phyloP scores from a whole-genome alignment of 2,113 vertebrate genomes.

The Nothocercus nigrocapillus region DNA sequence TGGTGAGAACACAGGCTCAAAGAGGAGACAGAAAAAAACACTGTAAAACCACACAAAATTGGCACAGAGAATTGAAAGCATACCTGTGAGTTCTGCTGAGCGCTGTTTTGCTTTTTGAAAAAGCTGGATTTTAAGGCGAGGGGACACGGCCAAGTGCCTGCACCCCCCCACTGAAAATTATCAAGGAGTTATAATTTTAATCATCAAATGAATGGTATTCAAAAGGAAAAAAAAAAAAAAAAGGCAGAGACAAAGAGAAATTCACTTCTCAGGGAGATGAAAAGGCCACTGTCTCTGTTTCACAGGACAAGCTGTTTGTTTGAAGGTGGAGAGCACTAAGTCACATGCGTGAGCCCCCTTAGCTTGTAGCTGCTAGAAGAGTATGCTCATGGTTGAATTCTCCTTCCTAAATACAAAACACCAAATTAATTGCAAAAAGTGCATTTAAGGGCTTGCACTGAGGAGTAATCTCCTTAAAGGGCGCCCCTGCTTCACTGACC shows the following conservation, averaged over 20 bases:
- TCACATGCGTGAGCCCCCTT: constrained; percentile 33
- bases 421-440: constrained; percentile 75
- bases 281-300: background rate
- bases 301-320: constrained; percentile 58
- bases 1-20: background rate
- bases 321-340: constrained; percentile 32
- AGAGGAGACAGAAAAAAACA: background rate
- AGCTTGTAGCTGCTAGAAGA: constrained; percentile 30
- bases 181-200: background rate
- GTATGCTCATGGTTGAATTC: constrained; percentile 58
- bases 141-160: background rate
- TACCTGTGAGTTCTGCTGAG: background rate
- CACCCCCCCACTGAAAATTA: constrained; percentile 26
- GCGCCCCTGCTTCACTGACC: constrained; percentile 69
- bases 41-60: background rate
- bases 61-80: fast-evolving
- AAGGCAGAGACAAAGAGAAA: background rate
- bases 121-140: background rate
- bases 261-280: background rate
- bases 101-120: background rate
- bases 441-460: constrained; percentile 68
- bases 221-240: background rate
- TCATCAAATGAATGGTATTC: background rate
- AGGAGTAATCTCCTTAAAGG: constrained; percentile 76
- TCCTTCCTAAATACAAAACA: constrained; percentile 74